A percentile compares a stretch with the other conserved stretches of the same genome.
Evolutionary conservation across 2,888 invertebrate genomes (phyloP).

Genomic region (Lysandra coridon): DNA sequence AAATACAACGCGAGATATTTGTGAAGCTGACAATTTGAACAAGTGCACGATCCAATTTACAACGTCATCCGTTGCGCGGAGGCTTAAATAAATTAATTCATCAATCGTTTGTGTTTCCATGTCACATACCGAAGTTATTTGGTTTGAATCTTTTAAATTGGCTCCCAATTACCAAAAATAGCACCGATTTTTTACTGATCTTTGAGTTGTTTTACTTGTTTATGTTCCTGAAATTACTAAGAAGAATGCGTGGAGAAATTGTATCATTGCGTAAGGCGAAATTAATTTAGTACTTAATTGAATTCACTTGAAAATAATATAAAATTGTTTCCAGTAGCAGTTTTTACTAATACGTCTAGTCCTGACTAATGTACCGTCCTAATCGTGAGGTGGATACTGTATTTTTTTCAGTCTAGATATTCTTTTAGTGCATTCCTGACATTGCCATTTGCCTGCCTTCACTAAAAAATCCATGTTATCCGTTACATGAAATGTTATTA

Average conservation of each 20-base stretch:
- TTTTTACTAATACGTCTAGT: too few species aligned
- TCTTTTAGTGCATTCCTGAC: too few species aligned
- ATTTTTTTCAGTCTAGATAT: too few species aligned
- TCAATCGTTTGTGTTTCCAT: slow-evolving; percentile 5
- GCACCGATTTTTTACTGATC: not conserved
- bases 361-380: too few species aligned
- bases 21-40: slow-evolving; percentile 4
- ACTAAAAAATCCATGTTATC: too few species aligned
- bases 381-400: too few species aligned
- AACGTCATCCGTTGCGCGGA: slow-evolving; percentile 11
- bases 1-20: not conserved
- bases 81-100: slow-evolving; percentile 25
- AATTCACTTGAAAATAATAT: too few species aligned
- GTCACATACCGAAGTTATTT: not conserved
- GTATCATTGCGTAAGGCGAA: not conserved
- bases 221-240: not conserved
- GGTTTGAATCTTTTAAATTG: not conserved
- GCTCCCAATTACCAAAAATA: not conserved
- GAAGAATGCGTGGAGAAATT: not conserved
- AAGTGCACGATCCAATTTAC: slow-evolving; percentile 22
- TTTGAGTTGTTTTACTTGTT: not conserved
- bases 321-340: too few species aligned
- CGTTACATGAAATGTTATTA: too few species aligned
- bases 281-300: too few species aligned
- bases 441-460: too few species aligned